Evolutionary conservation across 2,113 vertebrate species (phyloP), one percentile per base, ranked within the genome.

Genomic region (Callionymus lyra): DNA sequence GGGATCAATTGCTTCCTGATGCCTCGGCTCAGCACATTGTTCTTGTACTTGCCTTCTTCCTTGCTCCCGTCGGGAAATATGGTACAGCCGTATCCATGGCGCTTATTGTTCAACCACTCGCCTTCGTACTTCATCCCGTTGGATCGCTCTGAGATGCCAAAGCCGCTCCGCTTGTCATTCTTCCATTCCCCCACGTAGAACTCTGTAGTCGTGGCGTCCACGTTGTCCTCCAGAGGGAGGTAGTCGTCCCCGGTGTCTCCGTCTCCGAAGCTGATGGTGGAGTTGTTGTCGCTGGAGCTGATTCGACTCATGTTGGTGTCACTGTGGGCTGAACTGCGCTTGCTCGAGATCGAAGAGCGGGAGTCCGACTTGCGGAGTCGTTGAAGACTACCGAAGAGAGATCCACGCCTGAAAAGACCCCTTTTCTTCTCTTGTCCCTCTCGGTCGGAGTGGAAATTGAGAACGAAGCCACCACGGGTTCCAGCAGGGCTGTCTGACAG

Each of bases 41-140:
- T 96, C 86, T 97, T 97, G 51, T 97, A 97, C 53, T 97, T 97
- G 19, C 93, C 93, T 63, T 96, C 93, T 80, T 97, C 91, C 43
- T 89, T 90, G 58, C 87, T 87, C 71, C 92, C 90, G 31, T 93
- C 87, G 2, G 92, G 92, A 59, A 97, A 94, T 61, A 93, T 77
- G 9, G 93, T 97, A 81, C 90, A 90, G 72, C 93, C 93, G 42
- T 97, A 97, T 2, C 93, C 93, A 3, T 97, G 92, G 58, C 93
- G 84, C 74, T 89, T 90, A 73, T 94, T 97, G 62, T 90, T 93
- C 36, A 90, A 65, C 93, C 93, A 97, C 68, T 97, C 93, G 12
- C 93, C 93, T 74, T 92, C 91, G 0, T 94, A 96, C 72, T 94
- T 94, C 92, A 97, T 93, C 43, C 92, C 92, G 2, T 95, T 94